A percentile compares a stretch with the other conserved stretches of the same genome.
Conservation (phyloP, 1,140 invertebrate genomes). For the Drosophila azteca region DNA sequence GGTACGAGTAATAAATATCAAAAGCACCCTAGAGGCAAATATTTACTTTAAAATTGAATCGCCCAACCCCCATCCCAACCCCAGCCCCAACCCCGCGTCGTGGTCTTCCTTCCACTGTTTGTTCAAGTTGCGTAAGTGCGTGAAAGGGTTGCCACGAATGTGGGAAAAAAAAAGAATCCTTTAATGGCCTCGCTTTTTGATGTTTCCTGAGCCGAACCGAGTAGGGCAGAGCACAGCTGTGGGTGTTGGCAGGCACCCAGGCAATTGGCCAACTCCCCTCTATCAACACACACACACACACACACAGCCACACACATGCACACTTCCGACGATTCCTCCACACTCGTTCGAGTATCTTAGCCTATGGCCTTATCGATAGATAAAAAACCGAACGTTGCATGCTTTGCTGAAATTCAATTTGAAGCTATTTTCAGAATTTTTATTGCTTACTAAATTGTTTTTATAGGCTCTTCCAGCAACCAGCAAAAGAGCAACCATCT, state of each 20-base stretch:
- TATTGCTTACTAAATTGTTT: conserved; percentile 81
- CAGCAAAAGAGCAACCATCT: conserved; percentile 1
- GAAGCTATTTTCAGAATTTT: conserved; percentile 71
- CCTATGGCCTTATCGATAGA: conserved; percentile 45
- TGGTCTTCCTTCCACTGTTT: conserved; percentile 47
- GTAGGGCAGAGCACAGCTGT: conserved; percentile 14
- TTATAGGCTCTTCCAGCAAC: conserved; percentile 57
- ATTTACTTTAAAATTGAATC: conserved; percentile 83
- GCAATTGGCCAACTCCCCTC: conserved; percentile 38
- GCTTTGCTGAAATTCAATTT: conserved; percentile 69
- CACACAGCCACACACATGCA: conserved; percentile 42
- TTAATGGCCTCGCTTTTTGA: conserved; percentile 75
- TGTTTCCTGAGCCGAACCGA: conserved; percentile 44
- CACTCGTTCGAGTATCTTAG: conserved; percentile 22
- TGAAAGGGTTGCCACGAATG: conserved; percentile 66
- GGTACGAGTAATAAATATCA: conserved; percentile 77
- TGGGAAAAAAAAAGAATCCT: conserved; percentile 45
- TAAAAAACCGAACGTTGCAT: conserved; percentile 24
- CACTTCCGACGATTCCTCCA: conserved; percentile 20
- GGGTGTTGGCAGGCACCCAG: conserved; percentile 50
- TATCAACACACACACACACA: conserved; percentile 40
- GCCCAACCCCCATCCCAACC: too few relatives aligned
- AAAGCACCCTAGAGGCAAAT: conserved; percentile 83
- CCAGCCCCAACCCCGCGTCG: neutral
- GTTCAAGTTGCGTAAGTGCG: conserved; percentile 71